phyloP scores from a whole-genome alignment of 2,113 vertebrate genomes.

The Otolemur garnettii region DNA sequence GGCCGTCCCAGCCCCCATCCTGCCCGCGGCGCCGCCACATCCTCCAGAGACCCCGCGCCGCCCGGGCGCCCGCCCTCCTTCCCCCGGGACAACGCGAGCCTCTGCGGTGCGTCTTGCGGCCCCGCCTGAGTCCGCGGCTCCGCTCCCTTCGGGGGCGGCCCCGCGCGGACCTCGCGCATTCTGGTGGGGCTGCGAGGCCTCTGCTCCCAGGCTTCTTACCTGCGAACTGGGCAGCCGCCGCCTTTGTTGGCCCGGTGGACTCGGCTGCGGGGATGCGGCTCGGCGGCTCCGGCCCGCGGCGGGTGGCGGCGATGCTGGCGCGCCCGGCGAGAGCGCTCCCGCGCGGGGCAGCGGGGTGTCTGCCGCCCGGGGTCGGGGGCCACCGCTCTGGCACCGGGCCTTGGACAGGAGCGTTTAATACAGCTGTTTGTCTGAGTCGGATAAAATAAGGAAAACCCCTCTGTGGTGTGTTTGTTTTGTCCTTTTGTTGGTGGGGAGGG shows the following conservation, averaged over 20 bases:
- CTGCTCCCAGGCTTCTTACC: background rate
- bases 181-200: background rate
- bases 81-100: background rate
- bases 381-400: background rate
- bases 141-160: background rate
- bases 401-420: background rate
- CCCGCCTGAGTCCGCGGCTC: background rate
- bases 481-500: background rate
- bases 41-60: constrained; percentile 6
- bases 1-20: background rate
- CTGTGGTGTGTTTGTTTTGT: background rate
- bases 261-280: constrained; percentile 3
- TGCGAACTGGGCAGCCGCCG: background rate
- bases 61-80: background rate
- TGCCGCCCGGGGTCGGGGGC: background rate
- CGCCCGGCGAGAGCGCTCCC: background rate
- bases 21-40: background rate
- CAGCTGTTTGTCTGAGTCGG: background rate
- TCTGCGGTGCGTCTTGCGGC: constrained; percentile 8
- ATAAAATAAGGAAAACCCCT: background rate
- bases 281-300: background rate
- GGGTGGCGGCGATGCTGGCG: background rate
- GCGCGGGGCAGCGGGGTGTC: background rate
- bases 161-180: background rate
- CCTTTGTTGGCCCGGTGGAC: constrained; percentile 51